Base-by-base conservation (phyloP, 1,140 invertebrate species). In the Sipha flava region DNA sequence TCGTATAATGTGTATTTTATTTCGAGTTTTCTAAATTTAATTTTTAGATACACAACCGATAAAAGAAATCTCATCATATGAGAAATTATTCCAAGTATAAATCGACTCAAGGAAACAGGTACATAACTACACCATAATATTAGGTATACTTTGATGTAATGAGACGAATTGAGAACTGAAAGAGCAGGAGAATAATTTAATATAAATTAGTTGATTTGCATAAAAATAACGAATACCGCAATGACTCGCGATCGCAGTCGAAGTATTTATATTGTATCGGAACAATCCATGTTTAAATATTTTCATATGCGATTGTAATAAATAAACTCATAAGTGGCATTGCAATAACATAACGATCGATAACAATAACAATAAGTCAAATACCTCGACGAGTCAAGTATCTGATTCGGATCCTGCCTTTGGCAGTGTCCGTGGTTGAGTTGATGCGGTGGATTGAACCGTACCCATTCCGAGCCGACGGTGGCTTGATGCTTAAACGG, bases 401-500 rank as follows among this genome's bases (percentile, higher is more conserved):
- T 59, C 23, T 80, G 79, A 49, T 79, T 68, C 16, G 77, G 57
- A 37, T 79, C 62, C 23, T 72, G 43, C 43, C 64, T 31, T 37
- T 82, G 75, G 52, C 83, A 83, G 31, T 82, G 81, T 5, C 75
- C 70, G 52, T 83, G 82, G 34, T 72, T 79, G 10, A 54, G 37
- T n/a, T 81, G 62, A 14, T 80, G 49, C 81, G 82, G 84, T 84
- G 73, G 83, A 84, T 87, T 88, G 80, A 92, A 57, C 29, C 73
- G 52, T 40, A 40, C 90, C 96, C 96, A 98, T 4, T 91, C 89
- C 6, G 92, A 91, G 31, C 89, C 89, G 0, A 90, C 88, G 16
- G 90, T 89, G 68, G 92, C 89, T 85, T 95, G 94, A 82, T 93
- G 90, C 83, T 96, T 96, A 86, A 96, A 98, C 0, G 92, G 90